Evolutionary conservation across 2,113 vertebrate genomes (phyloP).

Genomic region (Oncorhynchus tshawytscha): DNA sequence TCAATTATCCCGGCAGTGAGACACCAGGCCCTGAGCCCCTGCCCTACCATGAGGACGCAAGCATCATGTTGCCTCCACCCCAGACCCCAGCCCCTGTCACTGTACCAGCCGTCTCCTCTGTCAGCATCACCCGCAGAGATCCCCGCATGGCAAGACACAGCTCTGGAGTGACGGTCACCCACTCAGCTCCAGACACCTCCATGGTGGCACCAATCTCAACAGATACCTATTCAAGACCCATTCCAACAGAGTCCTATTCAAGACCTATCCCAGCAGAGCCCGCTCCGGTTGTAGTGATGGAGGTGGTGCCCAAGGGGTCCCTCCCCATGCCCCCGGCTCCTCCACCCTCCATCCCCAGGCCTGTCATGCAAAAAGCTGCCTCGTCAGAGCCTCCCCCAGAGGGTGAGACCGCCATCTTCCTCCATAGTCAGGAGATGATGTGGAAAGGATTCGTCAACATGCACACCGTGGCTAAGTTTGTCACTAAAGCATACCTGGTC

Average conservation of each 20-base stretch:
- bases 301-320: constrained; percentile 47
- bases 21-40: constrained; percentile 45
- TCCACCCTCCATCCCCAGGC: constrained; percentile 68
- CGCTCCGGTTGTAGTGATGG: constrained; percentile 34
- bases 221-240: background rate
- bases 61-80: constrained; percentile 20
- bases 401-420: constrained; percentile 88
- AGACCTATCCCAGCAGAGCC: constrained; percentile 15
- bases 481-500: constrained; percentile 95
- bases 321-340: constrained; percentile 70
- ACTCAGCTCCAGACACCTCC: constrained; percentile 41
- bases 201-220: constrained; percentile 2
- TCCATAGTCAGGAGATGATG: constrained; percentile 90
- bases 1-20: constrained; percentile 54
- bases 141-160: constrained; percentile 83
- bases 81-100: constrained; percentile 29
- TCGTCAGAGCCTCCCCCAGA: constrained; percentile 81
- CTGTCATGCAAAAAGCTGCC: constrained; percentile 79
- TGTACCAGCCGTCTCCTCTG: constrained; percentile 73
- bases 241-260: constrained; percentile 16
- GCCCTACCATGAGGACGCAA: constrained; percentile 55
- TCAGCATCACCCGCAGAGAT: constrained; percentile 88
- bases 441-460: constrained; percentile 99
- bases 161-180: constrained; percentile 32
- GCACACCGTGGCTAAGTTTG: constrained; percentile 97